Percentiles rank a stretch among this genome's conserved stretches.
Conservation (phyloP, 2,113 vertebrate species). For the Callionymus lyra region DNA sequence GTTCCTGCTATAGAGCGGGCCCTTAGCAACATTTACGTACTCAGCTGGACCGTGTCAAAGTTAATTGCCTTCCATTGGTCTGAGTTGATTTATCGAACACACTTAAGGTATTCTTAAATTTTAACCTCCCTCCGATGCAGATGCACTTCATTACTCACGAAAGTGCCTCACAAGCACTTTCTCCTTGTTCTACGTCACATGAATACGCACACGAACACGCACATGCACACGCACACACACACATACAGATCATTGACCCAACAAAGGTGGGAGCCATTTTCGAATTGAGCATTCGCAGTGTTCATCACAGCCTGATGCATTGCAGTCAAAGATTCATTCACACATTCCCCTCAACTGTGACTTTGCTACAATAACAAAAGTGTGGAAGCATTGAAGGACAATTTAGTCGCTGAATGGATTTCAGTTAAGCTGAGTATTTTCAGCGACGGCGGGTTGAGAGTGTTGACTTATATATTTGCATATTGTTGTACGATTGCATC, state of each 20-base stretch:
- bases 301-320: conserved; percentile 22
- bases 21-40: too few species aligned
- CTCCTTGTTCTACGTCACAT: conserved; percentile 1
- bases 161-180: conserved; percentile 36
- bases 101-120: conserved; percentile 31
- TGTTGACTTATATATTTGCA: too few species aligned
- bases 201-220: background rate
- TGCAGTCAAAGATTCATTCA: conserved; percentile 14
- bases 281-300: conserved; percentile 26
- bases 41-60: too few species aligned
- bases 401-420: background rate
- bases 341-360: conserved; percentile 23
- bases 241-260: conserved; percentile 24
- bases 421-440: too few species aligned
- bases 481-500: too few species aligned
- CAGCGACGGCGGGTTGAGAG: too few species aligned
- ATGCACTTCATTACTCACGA: conserved; percentile 24
- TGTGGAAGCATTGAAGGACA: conserved; percentile 9
- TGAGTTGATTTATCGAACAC: conserved; percentile 15
- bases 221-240: background rate
- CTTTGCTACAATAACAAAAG: conserved; percentile 6
- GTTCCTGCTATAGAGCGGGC: too few species aligned
- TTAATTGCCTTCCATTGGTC: too few species aligned
- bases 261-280: conserved; percentile 36
- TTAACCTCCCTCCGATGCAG: conserved; percentile 42